Conservation (phyloP, 1,140 invertebrate species). For the Aplysia californica region DNA sequence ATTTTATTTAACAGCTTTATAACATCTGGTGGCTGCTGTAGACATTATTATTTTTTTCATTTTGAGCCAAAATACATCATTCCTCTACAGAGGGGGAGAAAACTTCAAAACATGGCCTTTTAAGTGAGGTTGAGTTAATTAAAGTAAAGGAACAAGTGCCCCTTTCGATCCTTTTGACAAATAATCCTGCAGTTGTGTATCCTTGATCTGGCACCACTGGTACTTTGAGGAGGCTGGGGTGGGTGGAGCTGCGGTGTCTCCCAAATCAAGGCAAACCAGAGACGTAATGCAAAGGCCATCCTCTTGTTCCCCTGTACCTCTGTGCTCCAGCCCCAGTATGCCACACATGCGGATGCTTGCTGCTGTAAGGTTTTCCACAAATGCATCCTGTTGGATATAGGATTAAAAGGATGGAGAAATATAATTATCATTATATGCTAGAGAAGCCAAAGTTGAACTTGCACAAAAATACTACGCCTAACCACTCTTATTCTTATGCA, state of each 20-base stretch:
- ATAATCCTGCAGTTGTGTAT: neutral
- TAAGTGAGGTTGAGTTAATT: no score
- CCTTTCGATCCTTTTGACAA: slow-evolving; percentile 4
- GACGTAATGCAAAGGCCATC: slow-evolving; percentile 21
- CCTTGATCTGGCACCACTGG: neutral
- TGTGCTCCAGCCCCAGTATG: slow-evolving; percentile 14
- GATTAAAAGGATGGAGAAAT: neutral
- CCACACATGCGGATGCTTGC: slow-evolving; percentile 13
- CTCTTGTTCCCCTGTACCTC: slow-evolving; percentile 18
- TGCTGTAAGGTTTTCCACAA: neutral
- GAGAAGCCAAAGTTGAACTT: neutral
- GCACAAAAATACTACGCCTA: neutral
- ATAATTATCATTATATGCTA: neutral
- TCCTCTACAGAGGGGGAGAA: no score
- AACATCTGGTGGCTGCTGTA: no score
- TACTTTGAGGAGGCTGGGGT: neutral
- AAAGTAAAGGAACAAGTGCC: slow-evolving; percentile 7
- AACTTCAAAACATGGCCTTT: no score
- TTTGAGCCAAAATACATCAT: no score
- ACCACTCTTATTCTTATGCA: neutral
- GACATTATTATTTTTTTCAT: no score
- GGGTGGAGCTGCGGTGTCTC: neutral
- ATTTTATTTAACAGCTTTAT: no score
- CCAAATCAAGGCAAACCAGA: slow-evolving; percentile 10
- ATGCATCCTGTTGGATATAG: slow-evolving; percentile 1